Evolutionary conservation across 1,140 invertebrate species (phyloP).

Genomic region (Thereuonema tuberculata): DNA sequence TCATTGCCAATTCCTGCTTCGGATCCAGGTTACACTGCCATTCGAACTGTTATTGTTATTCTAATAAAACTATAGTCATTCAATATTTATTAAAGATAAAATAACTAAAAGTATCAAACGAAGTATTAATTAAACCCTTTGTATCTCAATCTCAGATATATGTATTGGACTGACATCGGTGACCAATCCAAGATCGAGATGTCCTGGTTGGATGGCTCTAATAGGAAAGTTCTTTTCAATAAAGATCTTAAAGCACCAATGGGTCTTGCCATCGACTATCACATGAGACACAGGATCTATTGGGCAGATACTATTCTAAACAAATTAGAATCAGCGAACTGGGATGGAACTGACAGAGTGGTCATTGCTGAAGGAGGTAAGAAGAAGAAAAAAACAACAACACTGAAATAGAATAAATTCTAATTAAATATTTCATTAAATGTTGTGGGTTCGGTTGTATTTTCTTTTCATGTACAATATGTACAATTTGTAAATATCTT

Average conservation of each 20-base stretch:
- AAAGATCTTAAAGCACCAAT: constrained; percentile 67
- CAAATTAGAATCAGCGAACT: constrained; percentile 73
- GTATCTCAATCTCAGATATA: constrained; percentile 44
- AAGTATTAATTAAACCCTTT: too few relatives aligned
- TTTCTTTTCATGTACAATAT: too few relatives aligned
- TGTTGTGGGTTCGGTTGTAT: too few relatives aligned
- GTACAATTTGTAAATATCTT: too few relatives aligned
- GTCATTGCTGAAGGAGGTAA: constrained; percentile 50
- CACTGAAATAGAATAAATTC: not conserved
- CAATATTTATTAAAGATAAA: too few relatives aligned
- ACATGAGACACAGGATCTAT: constrained; percentile 75
- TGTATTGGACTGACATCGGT: constrained; percentile 83
- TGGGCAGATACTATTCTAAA: constrained; percentile 93
- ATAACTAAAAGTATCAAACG: too few relatives aligned
- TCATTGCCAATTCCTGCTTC: too few relatives aligned
- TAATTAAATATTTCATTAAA: not conserved
- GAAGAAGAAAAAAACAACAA: too few relatives aligned
- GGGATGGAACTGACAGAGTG: constrained; percentile 64
- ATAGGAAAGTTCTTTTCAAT: constrained; percentile 59
- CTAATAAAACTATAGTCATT: too few relatives aligned
- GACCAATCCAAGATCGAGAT: constrained; percentile 69
- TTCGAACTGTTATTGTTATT: too few relatives aligned
- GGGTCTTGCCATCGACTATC: constrained; percentile 76
- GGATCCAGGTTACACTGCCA: too few relatives aligned
- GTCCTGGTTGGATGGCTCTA: constrained; percentile 90